A percentile compares a stretch with the other conserved stretches of the same genome.
phyloP scores from a whole-genome alignment of 1,140 invertebrate genomes.

The Ostrea edulis region DNA sequence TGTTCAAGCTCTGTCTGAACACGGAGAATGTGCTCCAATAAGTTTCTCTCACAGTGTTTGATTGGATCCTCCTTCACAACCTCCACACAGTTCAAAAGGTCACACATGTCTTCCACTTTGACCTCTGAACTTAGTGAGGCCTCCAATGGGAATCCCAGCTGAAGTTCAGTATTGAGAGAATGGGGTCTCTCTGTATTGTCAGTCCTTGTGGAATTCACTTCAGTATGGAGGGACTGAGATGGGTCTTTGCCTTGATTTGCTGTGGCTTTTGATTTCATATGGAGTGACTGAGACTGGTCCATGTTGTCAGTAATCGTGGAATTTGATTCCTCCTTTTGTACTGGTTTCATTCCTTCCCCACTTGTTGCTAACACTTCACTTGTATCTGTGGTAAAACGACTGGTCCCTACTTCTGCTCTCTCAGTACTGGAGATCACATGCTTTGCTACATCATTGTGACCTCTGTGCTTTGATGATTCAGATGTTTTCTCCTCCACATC shows the following conservation, averaged over 20 bases:
- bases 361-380: neutral
- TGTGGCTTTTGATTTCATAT: neutral
- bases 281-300: neutral
- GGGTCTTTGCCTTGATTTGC: too few species aligned
- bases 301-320: neutral
- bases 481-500: neutral
- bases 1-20: constrained; percentile 59
- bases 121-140: neutral
- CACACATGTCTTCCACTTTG: constrained; percentile 1
- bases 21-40: constrained; percentile 60
- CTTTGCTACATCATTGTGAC: neutral
- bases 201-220: too few species aligned
- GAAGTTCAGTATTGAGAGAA: neutral
- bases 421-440: neutral
- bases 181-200: too few species aligned
- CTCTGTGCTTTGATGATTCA: neutral
- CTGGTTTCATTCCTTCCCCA: constrained; percentile 25
- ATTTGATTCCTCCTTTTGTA: neutral
- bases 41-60: constrained; percentile 61
- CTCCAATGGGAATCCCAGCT: neutral
- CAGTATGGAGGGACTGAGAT: too few species aligned
- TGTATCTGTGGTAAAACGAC: neutral
- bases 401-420: neutral
- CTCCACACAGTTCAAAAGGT: neutral
- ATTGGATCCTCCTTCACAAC: constrained; percentile 59